Base-by-base conservation (phyloP, 1,140 invertebrate genomes). In the Fopius arisanus region DNA sequence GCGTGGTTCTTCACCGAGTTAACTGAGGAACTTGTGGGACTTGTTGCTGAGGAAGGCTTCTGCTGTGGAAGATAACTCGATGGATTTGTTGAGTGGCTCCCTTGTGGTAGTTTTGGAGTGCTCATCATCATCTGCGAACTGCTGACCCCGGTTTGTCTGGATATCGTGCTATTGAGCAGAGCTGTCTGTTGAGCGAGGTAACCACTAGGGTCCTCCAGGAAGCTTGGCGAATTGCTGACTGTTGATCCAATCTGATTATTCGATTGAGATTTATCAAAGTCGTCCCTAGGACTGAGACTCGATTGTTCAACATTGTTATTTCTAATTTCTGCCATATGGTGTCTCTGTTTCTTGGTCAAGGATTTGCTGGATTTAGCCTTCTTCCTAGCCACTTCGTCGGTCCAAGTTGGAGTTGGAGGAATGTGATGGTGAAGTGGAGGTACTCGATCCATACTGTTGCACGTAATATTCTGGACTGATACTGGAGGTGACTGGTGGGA, bases 151-250 rank as follows among this genome's bases (percentile, higher is more conserved):
- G 92, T 92, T 86, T 94, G 93, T 77, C 92, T 89, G 21, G 93
- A 93, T 84, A 96, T 96, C 9, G 94, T 95, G 81, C 92, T 95
- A 77, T 96, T 95, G 28, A 96, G 80, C 71, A 96, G 81, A 28
- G 94, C 94, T 1, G 95, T 96, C 81, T 96, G 95, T 80, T 96
- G 95, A 4, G 94, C 93, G 69, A 97, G 86, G 87, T 96, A 97
- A 3, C 94, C 95, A 81, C 92, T 96, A 0, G 95, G 95, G 86
- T 97, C 95, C 77, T 97, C 95, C 88, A 96, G 92, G 80, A 96
- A 96, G 40, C 92, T 93, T 1, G 92, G 93, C 73, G 88, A 88
- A n/a, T 74, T 86, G 76, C 75, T 83, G 4, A 81, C 80, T 0
- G 78, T 84, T 3, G 82, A 82, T 14, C 81, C 82, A 67, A 81